Conservation (phyloP, 2,797 vertebrate genomes). For the Glyptemys insculpta region DNA sequence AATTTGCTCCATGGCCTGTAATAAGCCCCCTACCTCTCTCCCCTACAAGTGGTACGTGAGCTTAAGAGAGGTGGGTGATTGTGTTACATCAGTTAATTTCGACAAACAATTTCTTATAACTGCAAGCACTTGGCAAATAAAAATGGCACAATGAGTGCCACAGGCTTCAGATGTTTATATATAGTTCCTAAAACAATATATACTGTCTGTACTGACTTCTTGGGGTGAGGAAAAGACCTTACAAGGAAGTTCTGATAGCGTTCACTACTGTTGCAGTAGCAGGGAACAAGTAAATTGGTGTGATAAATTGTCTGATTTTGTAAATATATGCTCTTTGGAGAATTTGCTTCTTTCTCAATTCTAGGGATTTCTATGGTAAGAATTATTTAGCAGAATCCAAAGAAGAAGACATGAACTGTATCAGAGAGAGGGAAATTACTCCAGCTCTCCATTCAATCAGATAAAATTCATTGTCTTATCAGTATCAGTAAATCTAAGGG, state of each 20-base stretch:
- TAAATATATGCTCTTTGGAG: neutral
- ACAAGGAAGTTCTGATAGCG: accelerated
- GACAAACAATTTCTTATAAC: neutral
- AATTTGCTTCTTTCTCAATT: neutral
- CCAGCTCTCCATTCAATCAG: neutral
- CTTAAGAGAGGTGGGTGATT: neutral
- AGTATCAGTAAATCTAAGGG: neutral
- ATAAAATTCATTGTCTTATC: accelerated
- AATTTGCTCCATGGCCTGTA: neutral
- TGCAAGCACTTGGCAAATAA: accelerated
- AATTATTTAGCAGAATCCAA: neutral
- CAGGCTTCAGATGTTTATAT: neutral
- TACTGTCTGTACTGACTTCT: accelerated
- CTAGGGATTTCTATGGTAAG: neutral
- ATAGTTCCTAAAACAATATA: neutral
- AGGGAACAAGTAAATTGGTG: neutral
- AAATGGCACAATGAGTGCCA: accelerated
- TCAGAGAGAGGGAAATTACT: neutral
- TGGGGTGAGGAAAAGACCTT: neutral
- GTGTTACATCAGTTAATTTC: neutral
- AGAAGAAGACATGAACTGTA: neutral
- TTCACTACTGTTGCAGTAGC: accelerated
- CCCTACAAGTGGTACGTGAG: accelerated
- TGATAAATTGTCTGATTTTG: too few species aligned
- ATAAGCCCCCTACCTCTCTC: neutral